phyloP scores from a whole-genome alignment of 2,888 invertebrate genomes.

The Tachina grossa region DNA sequence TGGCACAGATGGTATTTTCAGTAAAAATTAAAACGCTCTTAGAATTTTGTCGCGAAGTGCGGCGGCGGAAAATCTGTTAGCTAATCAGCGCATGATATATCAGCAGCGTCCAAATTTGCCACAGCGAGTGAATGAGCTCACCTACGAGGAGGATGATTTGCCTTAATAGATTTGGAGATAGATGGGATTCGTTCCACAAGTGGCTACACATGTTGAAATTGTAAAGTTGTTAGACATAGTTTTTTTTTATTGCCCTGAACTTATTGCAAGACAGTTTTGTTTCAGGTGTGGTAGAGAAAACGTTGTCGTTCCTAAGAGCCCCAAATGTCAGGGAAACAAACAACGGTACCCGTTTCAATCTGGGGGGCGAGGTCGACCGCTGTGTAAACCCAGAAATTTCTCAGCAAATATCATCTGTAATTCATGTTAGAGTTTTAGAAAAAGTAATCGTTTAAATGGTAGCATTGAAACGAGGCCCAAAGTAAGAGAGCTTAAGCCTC shows the following conservation, averaged over 20 bases:
- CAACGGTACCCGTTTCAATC: not conserved
- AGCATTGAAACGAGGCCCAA: no score
- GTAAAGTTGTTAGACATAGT: not conserved
- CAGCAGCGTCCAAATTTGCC: not conserved
- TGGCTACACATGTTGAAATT: not conserved
- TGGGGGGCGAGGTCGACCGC: constrained; percentile 1
- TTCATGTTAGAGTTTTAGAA: no score
- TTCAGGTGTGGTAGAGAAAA: not conserved
- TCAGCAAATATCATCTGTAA: no score
- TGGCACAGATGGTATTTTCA: no score
- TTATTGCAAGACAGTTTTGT: not conserved
- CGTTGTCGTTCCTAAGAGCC: not conserved
- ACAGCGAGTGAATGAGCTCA: not conserved
- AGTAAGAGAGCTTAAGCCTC: not conserved
- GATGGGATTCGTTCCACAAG: not conserved
- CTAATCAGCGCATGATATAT: not conserved
- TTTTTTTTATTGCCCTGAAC: not conserved
- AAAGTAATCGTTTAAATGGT: no score
- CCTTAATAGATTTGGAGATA: not conserved
- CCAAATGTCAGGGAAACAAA: not conserved
- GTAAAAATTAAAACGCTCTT: no score
- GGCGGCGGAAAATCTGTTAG: not conserved
- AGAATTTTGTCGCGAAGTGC: no score
- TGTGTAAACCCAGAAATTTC: not conserved
- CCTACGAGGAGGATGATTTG: not conserved